These are phyloP conservation scores for Mallotus villosus DNA, from an alignment of 2,797 vertebrate species.

Conservation along the genomic window DNA sequence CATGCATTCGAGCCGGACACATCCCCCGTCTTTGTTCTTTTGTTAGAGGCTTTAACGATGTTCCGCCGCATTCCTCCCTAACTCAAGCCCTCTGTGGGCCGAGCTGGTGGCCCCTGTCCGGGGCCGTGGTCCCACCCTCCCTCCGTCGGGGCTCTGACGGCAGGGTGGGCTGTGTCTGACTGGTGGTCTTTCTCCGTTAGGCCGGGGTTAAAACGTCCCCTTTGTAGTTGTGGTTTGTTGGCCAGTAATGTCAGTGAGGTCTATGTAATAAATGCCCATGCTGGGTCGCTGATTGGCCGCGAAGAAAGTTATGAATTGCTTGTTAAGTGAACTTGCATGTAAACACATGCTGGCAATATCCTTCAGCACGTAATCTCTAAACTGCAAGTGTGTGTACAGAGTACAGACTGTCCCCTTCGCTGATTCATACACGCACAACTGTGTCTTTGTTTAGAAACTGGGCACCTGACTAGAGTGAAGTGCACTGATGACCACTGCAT, in stretches of 20 bases:
- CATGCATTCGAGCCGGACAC: conserved; percentile 57
- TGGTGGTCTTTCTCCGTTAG: conserved; percentile 30
- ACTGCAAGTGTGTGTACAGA: not conserved
- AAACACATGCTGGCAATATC: conserved; percentile 1
- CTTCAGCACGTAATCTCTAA: not conserved
- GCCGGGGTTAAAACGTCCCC: not conserved
- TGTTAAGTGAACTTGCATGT: conserved; percentile 6
- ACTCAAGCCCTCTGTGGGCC: conserved; percentile 76
- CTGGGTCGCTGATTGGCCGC: not conserved
- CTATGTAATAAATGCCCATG: conserved; percentile 30
- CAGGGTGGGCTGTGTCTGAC: conserved; percentile 62
- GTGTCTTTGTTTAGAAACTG: no score
- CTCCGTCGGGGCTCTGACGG: not conserved
- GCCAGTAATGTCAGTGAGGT: conserved; percentile 38
- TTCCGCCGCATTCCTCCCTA: conserved; percentile 82
- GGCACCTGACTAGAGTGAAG: no score
- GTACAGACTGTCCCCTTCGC: not conserved
- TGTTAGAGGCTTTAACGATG: conserved; percentile 78
- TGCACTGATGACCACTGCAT: not conserved
- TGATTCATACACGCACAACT: no score
- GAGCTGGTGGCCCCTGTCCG: conserved; percentile 58
- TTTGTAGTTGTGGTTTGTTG: conserved; percentile 59
- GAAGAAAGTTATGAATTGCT: conserved; percentile 15
- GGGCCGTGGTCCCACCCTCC: not conserved
- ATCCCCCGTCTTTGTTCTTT: conserved; percentile 80